phyloP scores from a whole-genome alignment of 1,140 invertebrate species.

The Plutomurus gul region DNA sequence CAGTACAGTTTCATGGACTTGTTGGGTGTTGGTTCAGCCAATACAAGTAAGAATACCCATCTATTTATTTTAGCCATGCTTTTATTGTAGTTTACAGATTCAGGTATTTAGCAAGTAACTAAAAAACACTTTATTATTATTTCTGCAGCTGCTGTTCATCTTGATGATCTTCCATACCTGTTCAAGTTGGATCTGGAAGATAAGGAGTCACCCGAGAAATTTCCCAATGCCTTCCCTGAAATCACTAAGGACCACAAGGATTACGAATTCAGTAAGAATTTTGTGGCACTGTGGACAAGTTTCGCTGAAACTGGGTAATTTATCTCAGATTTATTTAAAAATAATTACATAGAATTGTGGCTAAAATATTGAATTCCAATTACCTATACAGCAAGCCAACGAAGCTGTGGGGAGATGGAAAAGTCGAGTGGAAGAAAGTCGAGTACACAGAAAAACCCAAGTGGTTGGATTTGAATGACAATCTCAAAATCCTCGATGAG shows the following conservation, averaged over 20 bases:
- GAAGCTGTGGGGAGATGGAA: constrained; percentile 39
- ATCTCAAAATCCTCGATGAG: not conserved
- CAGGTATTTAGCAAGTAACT: not conserved
- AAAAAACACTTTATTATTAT: no score
- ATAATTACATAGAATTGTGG: not conserved
- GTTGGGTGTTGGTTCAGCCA: not conserved
- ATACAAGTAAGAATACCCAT: no score
- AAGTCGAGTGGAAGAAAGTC: constrained; percentile 40
- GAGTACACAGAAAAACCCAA: not conserved
- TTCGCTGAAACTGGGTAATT: constrained; percentile 46
- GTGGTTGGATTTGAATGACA: not conserved
- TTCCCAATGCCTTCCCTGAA: constrained; percentile 26
- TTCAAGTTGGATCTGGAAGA: constrained; percentile 21
- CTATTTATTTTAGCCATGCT: no score
- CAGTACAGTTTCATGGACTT: not conserved
- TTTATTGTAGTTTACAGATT: no score
- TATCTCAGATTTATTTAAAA: not conserved
- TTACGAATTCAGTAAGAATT: constrained; percentile 29
- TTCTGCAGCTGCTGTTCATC: constrained; percentile 25
- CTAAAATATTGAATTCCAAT: not conserved
- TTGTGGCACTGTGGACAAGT: constrained; percentile 39
- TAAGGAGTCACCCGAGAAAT: not conserved
- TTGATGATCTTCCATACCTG: constrained; percentile 31
- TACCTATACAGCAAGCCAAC: constrained; percentile 38
- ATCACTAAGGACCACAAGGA: constrained; percentile 36